phyloP scores from a whole-genome alignment of 2,113 vertebrate genomes.

The Dolichotis patagonum region DNA sequence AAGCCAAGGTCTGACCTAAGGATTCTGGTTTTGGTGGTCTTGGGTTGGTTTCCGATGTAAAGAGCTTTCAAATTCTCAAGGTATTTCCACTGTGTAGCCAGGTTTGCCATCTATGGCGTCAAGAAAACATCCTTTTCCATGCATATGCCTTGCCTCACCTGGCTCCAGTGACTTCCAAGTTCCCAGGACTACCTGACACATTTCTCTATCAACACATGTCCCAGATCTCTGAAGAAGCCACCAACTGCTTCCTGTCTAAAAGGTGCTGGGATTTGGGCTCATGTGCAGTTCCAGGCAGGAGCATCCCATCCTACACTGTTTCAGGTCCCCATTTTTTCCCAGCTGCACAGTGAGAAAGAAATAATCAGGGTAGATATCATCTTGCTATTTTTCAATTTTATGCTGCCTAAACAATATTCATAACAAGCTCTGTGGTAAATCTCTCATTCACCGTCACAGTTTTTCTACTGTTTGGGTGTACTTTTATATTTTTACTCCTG shows the following conservation, averaged over 20 bases:
- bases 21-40: not conserved
- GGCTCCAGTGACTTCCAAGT: not conserved
- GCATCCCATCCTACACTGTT: not conserved
- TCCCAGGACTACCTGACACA: rapidly evolving
- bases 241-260: not conserved
- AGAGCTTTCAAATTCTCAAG: not conserved
- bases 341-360: conserved; percentile 5
- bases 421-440: conserved; percentile 71
- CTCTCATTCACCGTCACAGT: conserved; percentile 61
- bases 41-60: not conserved
- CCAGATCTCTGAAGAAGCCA: not conserved
- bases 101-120: not conserved
- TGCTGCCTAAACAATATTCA: conserved; percentile 67
- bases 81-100: not conserved
- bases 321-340: not conserved
- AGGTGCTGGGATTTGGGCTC: not conserved
- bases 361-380: not conserved
- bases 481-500: conserved; percentile 69
- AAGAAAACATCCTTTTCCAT: not conserved
- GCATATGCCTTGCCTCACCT: rapidly evolving
- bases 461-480: conserved; percentile 73
- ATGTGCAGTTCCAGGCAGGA: not conserved
- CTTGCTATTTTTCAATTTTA: conserved; percentile 64
- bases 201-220: not conserved
- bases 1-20: not conserved